Percentiles rank a stretch among this genome's conserved stretches.
Conservation (phyloP, 1,140 invertebrate genomes). For the Brachionus rubens region DNA sequence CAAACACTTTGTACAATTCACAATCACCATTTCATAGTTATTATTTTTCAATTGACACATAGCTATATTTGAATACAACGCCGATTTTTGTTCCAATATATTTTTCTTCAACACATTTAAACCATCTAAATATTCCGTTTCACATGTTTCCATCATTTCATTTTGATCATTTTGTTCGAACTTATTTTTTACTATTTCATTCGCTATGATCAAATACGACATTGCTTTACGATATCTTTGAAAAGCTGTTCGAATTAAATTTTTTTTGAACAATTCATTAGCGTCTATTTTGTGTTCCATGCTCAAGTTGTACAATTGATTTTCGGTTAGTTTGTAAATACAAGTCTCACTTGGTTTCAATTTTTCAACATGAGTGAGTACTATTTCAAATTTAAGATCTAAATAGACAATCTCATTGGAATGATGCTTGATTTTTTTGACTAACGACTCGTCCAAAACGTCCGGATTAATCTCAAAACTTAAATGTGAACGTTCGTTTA, state of each 20-base stretch:
- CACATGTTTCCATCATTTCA: background rate
- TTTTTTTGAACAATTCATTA: constrained; percentile 13
- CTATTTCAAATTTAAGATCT: constrained; percentile 19
- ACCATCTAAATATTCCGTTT: background rate
- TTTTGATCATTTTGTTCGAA: background rate
- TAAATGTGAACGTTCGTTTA: background rate
- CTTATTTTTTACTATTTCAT: constrained; percentile 18
- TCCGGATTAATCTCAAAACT: constrained; percentile 25
- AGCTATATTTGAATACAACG: constrained; percentile 68
- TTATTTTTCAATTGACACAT: constrained; percentile 78
- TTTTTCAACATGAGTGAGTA: constrained; percentile 12
- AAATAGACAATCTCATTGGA: background rate
- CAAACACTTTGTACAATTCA: constrained; percentile 68
- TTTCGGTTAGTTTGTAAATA: constrained; percentile 10
- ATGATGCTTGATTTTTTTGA: background rate
- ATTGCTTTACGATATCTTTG: constrained; percentile 22
- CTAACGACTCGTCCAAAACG: background rate
- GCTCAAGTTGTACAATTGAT: background rate
- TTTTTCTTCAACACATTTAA: background rate
- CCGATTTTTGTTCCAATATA: background rate
- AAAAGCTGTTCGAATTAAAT: background rate
- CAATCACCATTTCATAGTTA: constrained; percentile 69
- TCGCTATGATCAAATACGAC: constrained; percentile 11
- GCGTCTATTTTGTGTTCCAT: constrained; percentile 20
- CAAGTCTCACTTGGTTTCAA: background rate